A percentile compares a stretch with the other conserved stretches of the same genome.
Evolutionary conservation across 2,113 vertebrate genomes (phyloP).

Genomic region (Sceloporus tristichus): DNA sequence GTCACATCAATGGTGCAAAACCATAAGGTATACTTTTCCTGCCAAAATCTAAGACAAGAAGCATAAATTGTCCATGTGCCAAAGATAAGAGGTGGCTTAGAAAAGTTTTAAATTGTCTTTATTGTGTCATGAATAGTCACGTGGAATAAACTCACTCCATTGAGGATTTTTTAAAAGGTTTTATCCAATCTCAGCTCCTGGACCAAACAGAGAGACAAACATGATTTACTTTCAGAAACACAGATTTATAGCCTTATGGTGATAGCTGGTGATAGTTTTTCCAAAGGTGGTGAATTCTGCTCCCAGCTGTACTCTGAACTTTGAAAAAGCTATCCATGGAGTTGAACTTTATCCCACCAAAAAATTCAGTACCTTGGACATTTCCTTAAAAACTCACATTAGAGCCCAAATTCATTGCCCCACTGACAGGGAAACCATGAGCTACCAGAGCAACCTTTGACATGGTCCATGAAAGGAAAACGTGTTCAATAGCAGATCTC

Average conservation of each 20-base stretch:
- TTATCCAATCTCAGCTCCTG: background rate
- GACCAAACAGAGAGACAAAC: background rate
- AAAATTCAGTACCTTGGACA: background rate
- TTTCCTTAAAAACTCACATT: too few relatives aligned
- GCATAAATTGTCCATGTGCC: constrained; percentile 2
- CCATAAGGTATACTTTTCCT: constrained; percentile 28
- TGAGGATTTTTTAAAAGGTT: background rate
- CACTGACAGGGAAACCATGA: too few relatives aligned
- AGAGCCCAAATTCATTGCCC: too few relatives aligned
- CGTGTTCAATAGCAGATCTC: background rate
- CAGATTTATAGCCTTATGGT: background rate
- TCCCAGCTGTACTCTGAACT: too few relatives aligned
- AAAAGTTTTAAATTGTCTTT: constrained; percentile 23
- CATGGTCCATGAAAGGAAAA: background rate
- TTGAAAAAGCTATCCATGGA: too few relatives aligned
- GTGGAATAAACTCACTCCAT: background rate
- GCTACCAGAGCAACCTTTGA: too few relatives aligned
- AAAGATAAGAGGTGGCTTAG: background rate
- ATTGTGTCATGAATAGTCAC: background rate
- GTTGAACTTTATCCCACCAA: background rate
- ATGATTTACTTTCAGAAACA: background rate
- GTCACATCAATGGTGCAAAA: background rate
- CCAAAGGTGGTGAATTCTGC: too few relatives aligned
- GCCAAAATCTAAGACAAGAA: constrained; percentile 4
- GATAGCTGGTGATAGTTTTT: too few relatives aligned